Evolutionary conservation across 2,113 vertebrate genomes (phyloP).

Genomic region (Athene cunicularia): DNA sequence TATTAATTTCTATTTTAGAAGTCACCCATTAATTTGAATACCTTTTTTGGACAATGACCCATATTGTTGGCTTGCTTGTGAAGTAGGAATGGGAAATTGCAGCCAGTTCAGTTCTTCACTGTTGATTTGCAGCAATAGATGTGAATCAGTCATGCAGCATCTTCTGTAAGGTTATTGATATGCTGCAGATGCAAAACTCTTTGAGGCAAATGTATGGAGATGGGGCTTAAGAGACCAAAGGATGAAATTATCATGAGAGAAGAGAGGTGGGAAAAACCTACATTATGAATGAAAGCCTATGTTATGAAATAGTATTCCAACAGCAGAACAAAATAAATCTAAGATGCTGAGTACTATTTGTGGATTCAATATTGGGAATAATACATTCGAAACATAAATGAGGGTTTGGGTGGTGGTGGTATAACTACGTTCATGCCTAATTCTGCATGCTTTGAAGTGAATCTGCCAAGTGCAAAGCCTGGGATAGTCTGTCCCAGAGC

Average conservation of each 20-base stretch:
- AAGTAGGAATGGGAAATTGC: not conserved
- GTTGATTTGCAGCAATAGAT: not conserved
- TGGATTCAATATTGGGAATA: not conserved
- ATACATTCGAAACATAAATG: not conserved
- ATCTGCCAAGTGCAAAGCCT: not conserved
- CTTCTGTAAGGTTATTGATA: not conserved
- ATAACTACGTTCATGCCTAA: not conserved
- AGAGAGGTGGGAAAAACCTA: not conserved
- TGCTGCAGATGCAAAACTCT: not conserved
- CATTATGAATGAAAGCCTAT: not conserved
- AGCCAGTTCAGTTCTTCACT: not conserved
- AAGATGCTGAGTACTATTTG: not conserved
- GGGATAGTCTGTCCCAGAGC: not conserved
- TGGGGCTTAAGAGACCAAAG: not conserved
- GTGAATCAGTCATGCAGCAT: not conserved
- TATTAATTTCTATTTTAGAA: conserved; percentile 8
- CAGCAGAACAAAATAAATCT: not conserved
- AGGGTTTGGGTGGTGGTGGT: not conserved
- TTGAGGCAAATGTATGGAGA: not conserved
- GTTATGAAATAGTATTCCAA: not conserved
- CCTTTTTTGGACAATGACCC: not conserved
- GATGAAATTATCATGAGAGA: not conserved
- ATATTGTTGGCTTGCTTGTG: not conserved
- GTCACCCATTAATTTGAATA: not conserved
- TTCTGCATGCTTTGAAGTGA: not conserved